A percentile compares a stretch with the other conserved stretches of the same genome.
Evolutionary conservation across 2,113 vertebrate genomes (phyloP).

Genomic region (Calonectris borealis): DNA sequence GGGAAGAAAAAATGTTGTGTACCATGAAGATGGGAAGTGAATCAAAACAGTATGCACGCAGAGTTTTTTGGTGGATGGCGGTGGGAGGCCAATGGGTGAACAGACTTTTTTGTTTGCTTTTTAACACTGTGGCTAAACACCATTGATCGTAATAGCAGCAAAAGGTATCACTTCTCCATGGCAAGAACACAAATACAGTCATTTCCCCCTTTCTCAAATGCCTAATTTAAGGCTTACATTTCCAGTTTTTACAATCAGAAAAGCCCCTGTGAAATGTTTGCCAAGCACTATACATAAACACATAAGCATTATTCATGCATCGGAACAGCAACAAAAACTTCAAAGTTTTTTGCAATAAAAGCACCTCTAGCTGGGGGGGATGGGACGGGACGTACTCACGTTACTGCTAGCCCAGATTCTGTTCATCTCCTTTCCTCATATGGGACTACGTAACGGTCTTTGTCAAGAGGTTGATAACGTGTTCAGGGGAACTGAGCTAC

Average conservation of each 20-base stretch:
- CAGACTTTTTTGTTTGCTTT: not conserved
- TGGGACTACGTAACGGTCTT: rapidly evolving
- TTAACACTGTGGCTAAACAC: not conserved
- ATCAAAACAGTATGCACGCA: not conserved
- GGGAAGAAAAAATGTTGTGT: not conserved
- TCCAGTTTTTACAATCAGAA: not conserved
- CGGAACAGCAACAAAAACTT: not conserved
- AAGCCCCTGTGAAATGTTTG: not conserved
- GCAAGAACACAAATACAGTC: not conserved
- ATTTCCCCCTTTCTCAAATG: not conserved
- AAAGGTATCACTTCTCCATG: not conserved
- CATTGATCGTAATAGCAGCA: not conserved
- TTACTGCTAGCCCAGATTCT: not conserved
- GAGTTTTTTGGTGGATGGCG: not conserved
- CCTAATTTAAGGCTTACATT: not conserved
- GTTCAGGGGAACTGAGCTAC: not conserved
- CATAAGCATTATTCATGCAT: not conserved
- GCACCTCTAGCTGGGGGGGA: no score
- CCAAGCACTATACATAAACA: not conserved
- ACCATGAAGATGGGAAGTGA: not conserved
- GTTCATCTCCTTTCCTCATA: not conserved
- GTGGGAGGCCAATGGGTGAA: not conserved
- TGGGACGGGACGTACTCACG: rapidly evolving
- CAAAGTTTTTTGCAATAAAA: not conserved
- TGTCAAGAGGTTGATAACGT: no score